A percentile compares a stretch with the other conserved stretches of the same genome.
Evolutionary conservation across 2,113 vertebrate species (phyloP).

Genomic region (Nyctereutes procyonoides): DNA sequence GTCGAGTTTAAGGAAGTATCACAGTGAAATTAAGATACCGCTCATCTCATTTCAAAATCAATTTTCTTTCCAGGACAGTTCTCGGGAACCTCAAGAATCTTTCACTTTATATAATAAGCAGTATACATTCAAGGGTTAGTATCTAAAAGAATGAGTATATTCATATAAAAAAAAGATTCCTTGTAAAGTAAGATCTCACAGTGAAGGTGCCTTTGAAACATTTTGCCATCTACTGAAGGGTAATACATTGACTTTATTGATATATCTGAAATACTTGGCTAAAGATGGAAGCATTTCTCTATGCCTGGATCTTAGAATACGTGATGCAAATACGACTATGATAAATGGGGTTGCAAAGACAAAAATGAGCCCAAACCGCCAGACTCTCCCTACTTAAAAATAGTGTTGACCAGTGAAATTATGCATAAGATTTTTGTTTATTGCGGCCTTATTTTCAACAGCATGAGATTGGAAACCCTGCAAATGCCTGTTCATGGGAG

Average conservation of each 20-base stretch:
- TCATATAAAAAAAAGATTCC: background rate
- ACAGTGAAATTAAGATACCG: slow-evolving; percentile 18
- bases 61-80: slow-evolving; percentile 17
- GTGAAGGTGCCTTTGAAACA: background rate
- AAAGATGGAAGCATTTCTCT: background rate
- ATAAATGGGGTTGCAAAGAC: background rate
- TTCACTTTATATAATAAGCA: background rate
- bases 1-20: background rate
- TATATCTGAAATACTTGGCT: background rate
- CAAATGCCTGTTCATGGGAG: background rate
- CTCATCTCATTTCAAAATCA: slow-evolving; percentile 39
- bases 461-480: background rate
- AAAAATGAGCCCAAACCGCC: background rate
- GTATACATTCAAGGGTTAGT: background rate
- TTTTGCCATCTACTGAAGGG: background rate
- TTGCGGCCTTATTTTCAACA: background rate
- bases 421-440: background rate
- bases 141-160: slow-evolving; percentile 35
- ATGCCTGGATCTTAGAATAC: background rate
- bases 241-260: background rate
- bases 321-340: background rate
- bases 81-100: background rate
- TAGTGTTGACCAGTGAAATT: background rate
- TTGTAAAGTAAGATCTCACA: slow-evolving; percentile 43
- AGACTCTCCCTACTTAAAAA: background rate